Base-by-base conservation (phyloP, 2,888 invertebrate species). In the Ichneumoninae sp. region DNA sequence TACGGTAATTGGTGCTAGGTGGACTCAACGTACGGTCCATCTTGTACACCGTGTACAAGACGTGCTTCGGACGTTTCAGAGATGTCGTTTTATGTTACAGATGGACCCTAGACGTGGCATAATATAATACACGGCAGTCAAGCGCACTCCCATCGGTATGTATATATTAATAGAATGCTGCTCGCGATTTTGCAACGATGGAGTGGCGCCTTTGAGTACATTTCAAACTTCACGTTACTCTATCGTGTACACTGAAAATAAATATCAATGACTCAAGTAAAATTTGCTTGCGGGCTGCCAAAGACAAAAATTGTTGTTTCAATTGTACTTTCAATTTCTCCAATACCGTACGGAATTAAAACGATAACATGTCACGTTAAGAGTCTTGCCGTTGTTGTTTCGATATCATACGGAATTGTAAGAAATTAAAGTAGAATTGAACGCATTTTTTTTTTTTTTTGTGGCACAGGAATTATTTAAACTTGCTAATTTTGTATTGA, bases 21-120 rank as follows among this genome's bases (percentile, higher is more conserved):
- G 54, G 16, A 40, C 47, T 33, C 40, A 50, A 16, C 52, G 69
- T 44, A 33, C 52, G 50, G 60, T 52, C 30, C 44, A 52, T 52
- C 54, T 65, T 70, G 65, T 40, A 1, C 40, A 40, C 10, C 40
- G 40, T 10, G 0, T 40, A 10, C 36, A 47, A 22, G 73, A 13
- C 16, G 74, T 77, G 47, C 54, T 76, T 76, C 66, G 71, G 22
- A 74, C 44, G 22, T 76, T 85, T 80, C 83, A 68, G 68, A 83
- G 54, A 73, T 52, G 69, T 69, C 80, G 63, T 80, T 85, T 83
- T 79, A 85, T 85, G 73, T 85, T 85, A 50, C 75, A 76, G 81
- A 85, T 66, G 52, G 19, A 68, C 54, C 75, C 63, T 54, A 52
- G 47, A 16, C 44, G 26, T 22, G 70, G 69, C 44, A 78, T 75